Conservation (phyloP, 2,888 invertebrate species). For the Amphipoea lucens region DNA sequence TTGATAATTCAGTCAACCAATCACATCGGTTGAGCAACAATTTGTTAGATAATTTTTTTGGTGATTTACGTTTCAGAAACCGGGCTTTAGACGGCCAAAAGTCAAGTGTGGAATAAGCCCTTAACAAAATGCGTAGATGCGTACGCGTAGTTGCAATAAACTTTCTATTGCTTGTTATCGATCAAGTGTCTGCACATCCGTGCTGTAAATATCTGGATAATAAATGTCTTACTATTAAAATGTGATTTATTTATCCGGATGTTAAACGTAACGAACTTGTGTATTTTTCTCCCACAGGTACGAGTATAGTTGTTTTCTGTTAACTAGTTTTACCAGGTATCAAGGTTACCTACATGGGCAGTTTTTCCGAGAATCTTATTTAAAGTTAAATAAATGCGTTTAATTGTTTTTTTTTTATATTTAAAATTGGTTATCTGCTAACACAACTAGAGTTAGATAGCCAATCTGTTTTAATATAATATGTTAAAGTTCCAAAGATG, state of each 20-base stretch:
- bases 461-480: background rate
- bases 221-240: conserved; percentile 52
- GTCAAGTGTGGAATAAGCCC: background rate
- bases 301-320: background rate
- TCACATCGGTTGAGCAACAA: background rate
- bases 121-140: conserved; percentile 38
- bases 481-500: background rate
- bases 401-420: background rate
- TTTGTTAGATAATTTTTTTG: background rate
- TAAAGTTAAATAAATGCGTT: background rate
- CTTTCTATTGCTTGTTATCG: conserved; percentile 52
- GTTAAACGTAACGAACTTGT: conserved; percentile 31
- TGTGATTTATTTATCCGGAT: conserved; percentile 44
- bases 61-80: too few species aligned
- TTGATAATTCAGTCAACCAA: background rate
- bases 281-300: conserved; percentile 20
- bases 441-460: background rate
- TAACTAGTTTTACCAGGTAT: conserved; percentile 10
- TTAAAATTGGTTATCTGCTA: conserved; percentile 3
- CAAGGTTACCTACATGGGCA: background rate
- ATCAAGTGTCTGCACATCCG: conserved; percentile 46
- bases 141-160: conserved; percentile 40
- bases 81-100: background rate
- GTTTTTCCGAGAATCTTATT: conserved; percentile 5
- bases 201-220: conserved; percentile 43